Percentiles rank a stretch among this genome's conserved stretches.
These are phyloP conservation scores for Camponotus fellah DNA, from an alignment of 2,888 invertebrate genomes.

Conservation along the genomic window DNA sequence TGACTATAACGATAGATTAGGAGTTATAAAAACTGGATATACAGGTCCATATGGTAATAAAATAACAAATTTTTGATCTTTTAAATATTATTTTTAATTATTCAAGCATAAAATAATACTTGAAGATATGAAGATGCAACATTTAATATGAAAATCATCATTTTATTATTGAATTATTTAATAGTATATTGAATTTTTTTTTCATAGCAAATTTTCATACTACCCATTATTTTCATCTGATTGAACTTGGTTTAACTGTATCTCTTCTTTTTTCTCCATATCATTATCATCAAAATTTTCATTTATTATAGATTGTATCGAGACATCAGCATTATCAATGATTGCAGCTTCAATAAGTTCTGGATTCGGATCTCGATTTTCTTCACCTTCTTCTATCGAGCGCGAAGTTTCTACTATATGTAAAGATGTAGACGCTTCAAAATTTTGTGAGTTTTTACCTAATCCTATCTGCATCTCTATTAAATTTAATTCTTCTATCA, in stretches of 20 bases:
- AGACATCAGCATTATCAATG: constrained; percentile 55
- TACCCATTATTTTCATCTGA: constrained; percentile 82
- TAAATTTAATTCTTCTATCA: constrained; percentile 81
- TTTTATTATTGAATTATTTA: constrained; percentile 62
- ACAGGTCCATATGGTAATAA: constrained; percentile 1
- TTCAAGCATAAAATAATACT: constrained; percentile 30
- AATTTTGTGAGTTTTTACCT: constrained; percentile 79
- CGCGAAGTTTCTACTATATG: constrained; percentile 69
- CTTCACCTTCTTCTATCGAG: constrained; percentile 79
- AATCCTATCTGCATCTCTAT: constrained; percentile 82
- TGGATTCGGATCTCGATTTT: constrained; percentile 84
- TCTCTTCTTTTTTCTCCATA: constrained; percentile 71
- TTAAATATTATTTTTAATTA: constrained; percentile 26
- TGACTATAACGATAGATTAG: background rate
- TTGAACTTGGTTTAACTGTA: constrained; percentile 68
- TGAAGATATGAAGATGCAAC: constrained; percentile 32
- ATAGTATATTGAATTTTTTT: constrained; percentile 62
- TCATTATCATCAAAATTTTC: constrained; percentile 64
- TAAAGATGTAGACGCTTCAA: constrained; percentile 71
- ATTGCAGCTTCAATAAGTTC: constrained; percentile 71
- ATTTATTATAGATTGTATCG: constrained; percentile 60
- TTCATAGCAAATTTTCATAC: constrained; percentile 68
- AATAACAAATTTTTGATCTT: constrained; percentile 30
- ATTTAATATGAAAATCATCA: constrained; percentile 62
- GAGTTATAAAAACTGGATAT: background rate